These are phyloP conservation scores for Charina bottae DNA, from an alignment of 2,113 vertebrate genomes.

Conservation along the genomic window DNA sequence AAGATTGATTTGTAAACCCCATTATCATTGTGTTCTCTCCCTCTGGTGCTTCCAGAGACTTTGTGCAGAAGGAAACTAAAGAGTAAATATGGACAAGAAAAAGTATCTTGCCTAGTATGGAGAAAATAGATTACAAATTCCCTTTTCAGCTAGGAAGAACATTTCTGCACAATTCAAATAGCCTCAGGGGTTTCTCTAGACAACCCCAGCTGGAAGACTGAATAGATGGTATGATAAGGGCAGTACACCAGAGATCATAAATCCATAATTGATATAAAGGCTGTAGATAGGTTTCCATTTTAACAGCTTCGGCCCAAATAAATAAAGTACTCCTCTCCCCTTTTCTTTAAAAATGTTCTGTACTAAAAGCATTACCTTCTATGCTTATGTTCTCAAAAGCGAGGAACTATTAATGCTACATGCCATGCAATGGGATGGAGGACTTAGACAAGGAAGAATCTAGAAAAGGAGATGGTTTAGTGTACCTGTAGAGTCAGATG, in stretches of 20 bases:
- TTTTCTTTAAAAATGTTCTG: constrained; percentile 45
- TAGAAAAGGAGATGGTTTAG: not conserved
- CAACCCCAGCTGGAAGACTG: constrained; percentile 53
- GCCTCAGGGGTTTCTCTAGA: constrained; percentile 43
- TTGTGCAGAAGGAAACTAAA: constrained; percentile 41
- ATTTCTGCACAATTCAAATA: constrained; percentile 51
- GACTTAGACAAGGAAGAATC: not conserved
- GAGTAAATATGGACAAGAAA: constrained; percentile 42
- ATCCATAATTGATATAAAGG: constrained; percentile 63
- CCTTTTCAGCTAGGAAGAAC: constrained; percentile 47
- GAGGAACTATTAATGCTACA: not conserved
- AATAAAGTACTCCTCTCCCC: not conserved
- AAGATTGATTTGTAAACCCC: constrained; percentile 61
- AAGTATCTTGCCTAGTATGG: constrained; percentile 56
- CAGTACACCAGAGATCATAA: constrained; percentile 64
- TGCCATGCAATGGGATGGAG: not conserved
- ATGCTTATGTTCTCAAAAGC: constrained; percentile 2
- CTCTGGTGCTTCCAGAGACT: constrained; percentile 32
- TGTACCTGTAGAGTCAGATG: not conserved
- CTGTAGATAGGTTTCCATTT: constrained; percentile 45
- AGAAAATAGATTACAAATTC: constrained; percentile 64
- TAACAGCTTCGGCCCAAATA: constrained; percentile 41
- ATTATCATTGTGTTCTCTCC: constrained; percentile 42
- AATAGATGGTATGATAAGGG: constrained; percentile 48
- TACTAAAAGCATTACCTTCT: constrained; percentile 31